phyloP scores from a whole-genome alignment of 1,140 invertebrate species.

The Bicyclus anynana region DNA sequence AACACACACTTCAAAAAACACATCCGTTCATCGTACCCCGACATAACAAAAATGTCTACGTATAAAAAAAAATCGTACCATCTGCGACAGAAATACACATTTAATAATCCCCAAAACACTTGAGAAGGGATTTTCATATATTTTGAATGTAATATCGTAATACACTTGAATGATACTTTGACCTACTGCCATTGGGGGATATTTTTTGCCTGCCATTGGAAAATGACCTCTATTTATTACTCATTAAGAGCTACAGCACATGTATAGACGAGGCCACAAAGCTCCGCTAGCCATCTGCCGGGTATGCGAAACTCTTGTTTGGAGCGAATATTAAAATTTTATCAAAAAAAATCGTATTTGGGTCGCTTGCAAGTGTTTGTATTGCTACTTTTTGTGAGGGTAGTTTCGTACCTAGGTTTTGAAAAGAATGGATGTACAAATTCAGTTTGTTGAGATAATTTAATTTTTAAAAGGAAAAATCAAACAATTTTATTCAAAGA shows the following conservation, averaged over 20 bases:
- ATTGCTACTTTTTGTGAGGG: not conserved
- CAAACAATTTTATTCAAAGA: too few relatives aligned
- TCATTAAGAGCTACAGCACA: not conserved
- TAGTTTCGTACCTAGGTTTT: not conserved
- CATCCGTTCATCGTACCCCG: constrained; percentile 26
- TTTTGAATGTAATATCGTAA: constrained; percentile 30
- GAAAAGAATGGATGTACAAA: not conserved
- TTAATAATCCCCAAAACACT: constrained; percentile 40
- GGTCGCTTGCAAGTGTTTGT: constrained; percentile 1
- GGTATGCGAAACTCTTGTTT: constrained; percentile 23
- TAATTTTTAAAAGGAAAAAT: too few relatives aligned
- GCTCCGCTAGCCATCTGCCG: constrained; percentile 27
- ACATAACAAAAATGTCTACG: constrained; percentile 3
- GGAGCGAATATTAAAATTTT: constrained; percentile 25
- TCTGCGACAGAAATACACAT: constrained; percentile 34
- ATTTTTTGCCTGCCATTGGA: constrained; percentile 14
- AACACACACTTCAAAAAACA: constrained; percentile 27
- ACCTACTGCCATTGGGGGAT: constrained; percentile 27
- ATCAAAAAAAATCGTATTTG: constrained; percentile 11
- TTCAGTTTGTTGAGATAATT: too few relatives aligned
- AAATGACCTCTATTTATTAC: constrained; percentile 14
- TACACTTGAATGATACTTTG: constrained; percentile 31
- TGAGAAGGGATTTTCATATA: constrained; percentile 36
- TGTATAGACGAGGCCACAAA: constrained; percentile 1
- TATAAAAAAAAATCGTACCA: constrained; percentile 24